Evolutionary conservation across 2,888 invertebrate species (phyloP), one percentile per base, ranked within the genome.

Genomic region (Dynastes maya): DNA sequence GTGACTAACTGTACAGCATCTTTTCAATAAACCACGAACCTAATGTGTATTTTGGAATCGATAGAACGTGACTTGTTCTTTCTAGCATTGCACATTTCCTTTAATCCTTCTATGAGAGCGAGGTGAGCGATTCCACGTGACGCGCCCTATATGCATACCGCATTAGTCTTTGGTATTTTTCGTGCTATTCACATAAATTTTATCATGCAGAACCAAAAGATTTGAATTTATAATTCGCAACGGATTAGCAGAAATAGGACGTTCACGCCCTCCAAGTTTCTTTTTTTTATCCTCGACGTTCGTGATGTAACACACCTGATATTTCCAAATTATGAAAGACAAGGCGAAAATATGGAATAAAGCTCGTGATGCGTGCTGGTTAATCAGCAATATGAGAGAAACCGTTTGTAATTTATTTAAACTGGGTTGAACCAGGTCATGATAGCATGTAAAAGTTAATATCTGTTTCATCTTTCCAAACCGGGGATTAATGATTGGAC

Each of bases 311-410:
- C 76, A 76, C 76, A 76, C 76, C 76, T 65, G 67, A 76, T 65
- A 67, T 76, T 76, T 67, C 65, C 76, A 67, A 76, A 76, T 76
- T 76, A 64, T 76, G 76, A 76, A 76, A 76, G 67, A 76, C 55
- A 32, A 51, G 40, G 49, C 55, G 53, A 67, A 76, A 65, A 63
- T 55, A 72, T 45, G 40, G 32, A 58, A 61, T 72, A 32, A 58
- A 45, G 40, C 58, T 72, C 72, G 72, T 72, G 72, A 72, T 72
- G 58, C 58, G 58, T 72, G 72, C 72, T 16, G 22, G 16, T 58
- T 72, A 72, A 72, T 58, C 45, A 40, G 22, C 6, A 58, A 40
- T n/a, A 72, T 58, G 58, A 53, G 40, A 58, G 40, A 58, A 72
- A 72, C 40, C 40, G 40, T 72, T 55, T 22, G 58, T 40, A 40